Base-by-base conservation (phyloP, 2,888 invertebrate species). In the Aphodius sticticus region DNA sequence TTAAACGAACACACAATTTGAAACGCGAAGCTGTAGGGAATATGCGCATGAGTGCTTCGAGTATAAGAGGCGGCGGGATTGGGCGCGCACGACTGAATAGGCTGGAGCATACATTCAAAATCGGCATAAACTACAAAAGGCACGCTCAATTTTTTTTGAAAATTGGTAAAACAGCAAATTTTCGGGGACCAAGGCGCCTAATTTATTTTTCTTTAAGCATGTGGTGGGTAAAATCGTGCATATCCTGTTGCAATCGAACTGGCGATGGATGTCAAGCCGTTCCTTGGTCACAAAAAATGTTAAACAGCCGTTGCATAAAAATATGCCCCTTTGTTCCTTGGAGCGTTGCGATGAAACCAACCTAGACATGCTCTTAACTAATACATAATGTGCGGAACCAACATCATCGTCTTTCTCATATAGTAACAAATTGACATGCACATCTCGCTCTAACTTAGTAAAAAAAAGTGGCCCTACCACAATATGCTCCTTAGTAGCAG, bases 391-490 rank as follows among this genome's bases (percentile, higher is more conserved):
- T 12, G 12, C 7, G 12, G 53, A 53, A 53, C 53, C 26, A 3
- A 26, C 26, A 26, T 26, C 53, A 9, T 12, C 12, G 7, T 53
- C 12, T 9, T 53, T 53, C 53, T 53, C 53, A 7, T 9, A 12
- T 53, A 53, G 12, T 7, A 53, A 12, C 53, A 53, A 53, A 53
- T 53, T 53, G 12, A 53, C 53, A 12, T 53, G 53, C 7, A 53
- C 53, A 12, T 12, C 9, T 53, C 12, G 53, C 12, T 12, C 12
- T 53, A 12, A 53, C 12, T 53, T 53, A 9, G 53, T 53, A 53
- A 53, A 72, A 72, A 16, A 72, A 72, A 72, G 4, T 72, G 15
- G 16, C 6, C 16, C 72, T 72, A 72, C 16, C 15, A 72, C 72
- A n/a, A 16, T 36, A 16, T 72, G 6, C 14, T 72, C 16, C 36